Evolutionary conservation across 2,113 vertebrate genomes (phyloP).

Genomic region (Narcine bancroftii): DNA sequence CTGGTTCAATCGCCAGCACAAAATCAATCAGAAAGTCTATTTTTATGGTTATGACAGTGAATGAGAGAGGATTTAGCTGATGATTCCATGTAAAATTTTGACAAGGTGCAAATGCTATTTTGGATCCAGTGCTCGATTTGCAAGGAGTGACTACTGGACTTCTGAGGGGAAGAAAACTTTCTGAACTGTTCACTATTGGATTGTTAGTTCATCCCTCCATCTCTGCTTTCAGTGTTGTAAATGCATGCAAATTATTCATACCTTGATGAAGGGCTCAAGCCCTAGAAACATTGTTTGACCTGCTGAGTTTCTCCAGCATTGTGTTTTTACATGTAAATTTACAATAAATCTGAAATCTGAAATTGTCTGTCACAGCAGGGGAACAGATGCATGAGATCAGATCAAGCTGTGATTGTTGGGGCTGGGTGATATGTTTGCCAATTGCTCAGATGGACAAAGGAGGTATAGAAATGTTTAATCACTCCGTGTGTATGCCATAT

Average conservation of each 20-base stretch:
- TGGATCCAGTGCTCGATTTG: background rate
- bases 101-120: conserved; percentile 5
- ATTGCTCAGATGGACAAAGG: background rate
- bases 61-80: background rate
- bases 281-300: no score
- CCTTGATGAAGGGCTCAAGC: no score
- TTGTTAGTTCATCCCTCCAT: background rate
- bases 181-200: background rate
- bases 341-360: no score
- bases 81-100: background rate
- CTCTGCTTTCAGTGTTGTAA: background rate
- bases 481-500: background rate
- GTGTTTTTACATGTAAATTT: no score
- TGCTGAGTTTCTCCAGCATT: no score
- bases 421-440: background rate
- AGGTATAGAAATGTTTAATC: background rate
- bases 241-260: background rate
- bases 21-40: background rate
- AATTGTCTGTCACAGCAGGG: background rate
- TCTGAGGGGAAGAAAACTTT: background rate
- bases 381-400: background rate
- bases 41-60: background rate
- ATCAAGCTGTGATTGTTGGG: conserved; percentile 21
- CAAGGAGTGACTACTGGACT: background rate
- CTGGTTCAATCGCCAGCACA: background rate